Base-by-base conservation (phyloP, 2,113 vertebrate species). In the Eclectus roratus region DNA sequence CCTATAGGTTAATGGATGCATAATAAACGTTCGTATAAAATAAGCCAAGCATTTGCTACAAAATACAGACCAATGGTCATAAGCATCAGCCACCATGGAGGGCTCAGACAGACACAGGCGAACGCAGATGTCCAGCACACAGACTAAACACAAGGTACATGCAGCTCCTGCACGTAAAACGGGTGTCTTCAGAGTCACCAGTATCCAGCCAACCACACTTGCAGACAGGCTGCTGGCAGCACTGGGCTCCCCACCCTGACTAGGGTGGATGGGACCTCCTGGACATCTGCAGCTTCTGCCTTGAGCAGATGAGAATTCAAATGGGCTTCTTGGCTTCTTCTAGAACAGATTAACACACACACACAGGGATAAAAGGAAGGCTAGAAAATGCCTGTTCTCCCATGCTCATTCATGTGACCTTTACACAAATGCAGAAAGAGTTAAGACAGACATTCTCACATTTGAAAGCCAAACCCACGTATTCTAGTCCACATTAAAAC, bases 71-170 rank as follows among this genome's bases (percentile, higher is more conserved):
- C 80, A 94, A 73, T 6, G 47, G 55, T 53, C 10, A 2, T 27
- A 71, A 80, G 77, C 66, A 85, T 27, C 61, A 80, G 66, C 27
- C 18, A 13, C 64, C 39, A 56, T 1, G 2, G 17, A 65, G 19
- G 73, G 27, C 69, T 83, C 19, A 8, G 37, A 52, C 0, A 2
- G 37, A 52, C 0, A 2, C 9, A 47, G 33, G 55, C 47, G 80
- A 39, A 70, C 4, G 44, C 1, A 1, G 77, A 65, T 1, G 2
- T 7, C 8, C 49, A 65, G 37, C 0, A 0, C 69, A 69, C 4
- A 16, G 43, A 74, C n/a, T 6, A 25, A 88, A 77, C 27, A 55
- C 7, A 5, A 82, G 37, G 37, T 6, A 55, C 72, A 61, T 1
- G 33, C 68, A 68, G 29, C 52, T 81, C 64, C 47, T 3, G 31